Percentiles rank a stretch among this genome's conserved stretches.
phyloP scores from a whole-genome alignment of 2,797 vertebrate species.

The Lacerta viridis region DNA sequence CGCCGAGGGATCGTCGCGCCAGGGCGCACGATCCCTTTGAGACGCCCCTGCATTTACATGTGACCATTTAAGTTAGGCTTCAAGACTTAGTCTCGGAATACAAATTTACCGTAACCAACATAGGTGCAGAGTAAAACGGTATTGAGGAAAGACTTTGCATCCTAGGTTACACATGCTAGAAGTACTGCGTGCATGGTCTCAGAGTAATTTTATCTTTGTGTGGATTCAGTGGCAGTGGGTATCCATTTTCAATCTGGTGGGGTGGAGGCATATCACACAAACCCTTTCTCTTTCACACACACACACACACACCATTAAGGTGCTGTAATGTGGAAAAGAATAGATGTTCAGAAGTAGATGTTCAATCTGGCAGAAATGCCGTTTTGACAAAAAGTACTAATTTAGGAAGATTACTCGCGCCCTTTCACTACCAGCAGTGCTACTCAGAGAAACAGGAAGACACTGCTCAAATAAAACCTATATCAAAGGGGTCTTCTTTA shows the following conservation, averaged over 20 bases:
- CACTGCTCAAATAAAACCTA: background rate
- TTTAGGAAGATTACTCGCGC: background rate
- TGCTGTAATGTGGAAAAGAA: no score
- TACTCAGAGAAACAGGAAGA: background rate
- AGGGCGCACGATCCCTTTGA: no score
- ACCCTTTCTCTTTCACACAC: no score
- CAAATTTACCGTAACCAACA: background rate
- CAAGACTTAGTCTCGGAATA: background rate
- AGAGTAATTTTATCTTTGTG: background rate
- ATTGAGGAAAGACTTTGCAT: background rate
- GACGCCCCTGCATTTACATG: background rate
- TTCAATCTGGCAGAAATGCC: background rate
- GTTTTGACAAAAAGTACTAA: conserved; percentile 1
- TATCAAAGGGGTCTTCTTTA: background rate
- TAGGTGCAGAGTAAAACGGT: background rate
- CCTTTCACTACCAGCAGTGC: conserved; percentile 2
- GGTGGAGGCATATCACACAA: no score
- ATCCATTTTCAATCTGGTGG: no score
- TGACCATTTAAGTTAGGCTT: no score
- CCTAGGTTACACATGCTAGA: background rate
- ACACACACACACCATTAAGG: no score
- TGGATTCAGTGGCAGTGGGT: background rate
- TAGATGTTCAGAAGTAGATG: background rate
- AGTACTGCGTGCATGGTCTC: background rate
- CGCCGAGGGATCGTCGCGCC: no score